A percentile compares a stretch with the other conserved stretches of the same genome.
Conservation (phyloP, 2,113 vertebrate genomes). For the Nycticebus coucang region DNA sequence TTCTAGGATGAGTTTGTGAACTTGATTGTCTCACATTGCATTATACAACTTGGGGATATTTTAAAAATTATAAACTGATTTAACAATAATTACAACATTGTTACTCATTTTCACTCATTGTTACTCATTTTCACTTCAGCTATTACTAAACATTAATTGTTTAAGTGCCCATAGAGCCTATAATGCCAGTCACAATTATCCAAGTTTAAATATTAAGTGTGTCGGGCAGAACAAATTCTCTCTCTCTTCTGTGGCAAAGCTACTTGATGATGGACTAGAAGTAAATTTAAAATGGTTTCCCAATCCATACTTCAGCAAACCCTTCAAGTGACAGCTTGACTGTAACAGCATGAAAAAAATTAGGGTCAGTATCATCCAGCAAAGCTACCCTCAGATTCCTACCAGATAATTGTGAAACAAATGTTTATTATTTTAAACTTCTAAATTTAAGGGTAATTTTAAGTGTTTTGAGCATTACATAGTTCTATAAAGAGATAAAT, state of each 20-base stretch:
- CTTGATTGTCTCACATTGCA: too few species aligned
- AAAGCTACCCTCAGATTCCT: not conserved
- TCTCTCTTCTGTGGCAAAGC: not conserved
- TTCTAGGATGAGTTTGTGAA: too few species aligned
- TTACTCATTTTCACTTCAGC: not conserved
- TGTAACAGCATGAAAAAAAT: not conserved
- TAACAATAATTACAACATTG: not conserved
- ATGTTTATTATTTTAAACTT: not conserved
- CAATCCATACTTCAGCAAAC: accelerated
- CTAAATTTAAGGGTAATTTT: not conserved
- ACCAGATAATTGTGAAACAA: not conserved
- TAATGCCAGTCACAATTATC: not conserved
- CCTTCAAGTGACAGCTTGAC: not conserved
- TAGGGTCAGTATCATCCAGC: not conserved
- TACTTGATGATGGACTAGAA: not conserved
- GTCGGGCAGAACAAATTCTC: not conserved
- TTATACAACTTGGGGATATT: not conserved
- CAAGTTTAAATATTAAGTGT: not conserved
- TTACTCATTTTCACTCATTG: not conserved
- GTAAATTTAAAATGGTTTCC: not conserved
- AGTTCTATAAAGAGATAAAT: not conserved
- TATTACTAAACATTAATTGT: not conserved
- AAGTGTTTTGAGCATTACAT: not conserved
- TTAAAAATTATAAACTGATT: not conserved
- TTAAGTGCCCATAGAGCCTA: too few species aligned